Evolutionary conservation across 2,797 vertebrate genomes (phyloP), one percentile per base, ranked within the genome.

Genomic region (Propithecus perrieri): DNA sequence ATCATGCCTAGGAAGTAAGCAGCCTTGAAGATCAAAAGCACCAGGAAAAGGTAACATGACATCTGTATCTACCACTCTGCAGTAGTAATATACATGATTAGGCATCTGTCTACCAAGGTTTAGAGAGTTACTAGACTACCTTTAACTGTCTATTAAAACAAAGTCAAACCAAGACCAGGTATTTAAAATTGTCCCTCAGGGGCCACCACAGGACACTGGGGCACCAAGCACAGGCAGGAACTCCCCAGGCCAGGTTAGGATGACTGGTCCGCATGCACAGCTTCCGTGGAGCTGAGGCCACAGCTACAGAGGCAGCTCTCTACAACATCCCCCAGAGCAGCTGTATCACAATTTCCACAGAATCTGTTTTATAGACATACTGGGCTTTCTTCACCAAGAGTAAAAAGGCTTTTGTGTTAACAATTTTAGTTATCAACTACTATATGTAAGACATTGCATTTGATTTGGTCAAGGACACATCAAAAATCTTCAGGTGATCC

Each of bases 31-130:
- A 41, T 28, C 48, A 28, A 53, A 35, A 41, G 67, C 22, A 57
- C 81, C 24, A 6, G 22, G 53, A 24, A 10, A 59, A 7, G 35
- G 22, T 1, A 63, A 35, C 0, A 33, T 12, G 17, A 50, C 4
- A 0, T 1, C 11, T 2, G 1, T 2, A 4, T 4, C 4, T 7
- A 33, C 20, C 89, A n/a, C 2, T 13, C 2, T 28, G 1, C 7
- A 12, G 18, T 46, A 10, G 33, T 13, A 33, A 26, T 1, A 72
- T 4, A 28, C 10, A 0, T 2, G 0, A 4, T 5, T 1, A 84
- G 33, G 30, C 2, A n/a, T 1, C 0, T 0, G 7, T 30, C 26
- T 4, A 4, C 46, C 63, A 18, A 17, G 28, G 22, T 46, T 59
- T 1, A 7, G 24, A 35, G 38, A n/a, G 8, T 3, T 15, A 2